Base-by-base conservation (phyloP, 2,888 invertebrate genomes). In the Sphaerophoria rueppellii region DNA sequence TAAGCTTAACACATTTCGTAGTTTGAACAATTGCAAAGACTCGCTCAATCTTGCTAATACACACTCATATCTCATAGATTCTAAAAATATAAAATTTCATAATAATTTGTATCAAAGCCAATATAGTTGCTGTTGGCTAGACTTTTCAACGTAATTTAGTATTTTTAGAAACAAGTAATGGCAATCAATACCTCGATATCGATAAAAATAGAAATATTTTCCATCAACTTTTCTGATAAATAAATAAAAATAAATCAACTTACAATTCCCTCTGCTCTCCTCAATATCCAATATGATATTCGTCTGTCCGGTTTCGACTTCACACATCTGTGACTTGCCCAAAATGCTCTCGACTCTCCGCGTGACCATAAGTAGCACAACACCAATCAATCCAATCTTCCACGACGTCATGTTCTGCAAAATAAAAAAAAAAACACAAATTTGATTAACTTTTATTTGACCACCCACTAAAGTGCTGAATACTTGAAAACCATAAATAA, bases 231-330 rank as follows among this genome's bases (percentile, higher is more conserved):
- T 61, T 57, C 52, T 46, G 2, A 11, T 11, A 54, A 54, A 48
- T 85, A 34, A 52, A 32, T 14, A 48, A 77, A 65, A 70, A 43
- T 52, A 67, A 58, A 37, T 52, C 12, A 88, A 95, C 96, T 96
- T 93, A 97, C 97, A 95, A 89, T 94, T 93, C 87, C 96, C 96
- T 91, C 95, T 93, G 91, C 97, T 97, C 92, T 98, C 98, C 91
- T 97, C 96, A 87, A 97, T 97, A 90, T 97, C 97, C 88, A 98
- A 93, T 89, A 98, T 97, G 87, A 97, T 97, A 90, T 96, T 97
- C 46, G 96, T 96, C 89, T 96, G 96, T 48, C 96, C 96, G 77
- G 95, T 96, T 93, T 97, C 96, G 89, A 97, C 96, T 91, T 97
- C 97, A 92, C 97, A 98, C 91, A 91, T 89, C 86, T 92, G 92